Base-by-base conservation (phyloP, 2,113 vertebrate genomes). In the Tamias sibiricus region DNA sequence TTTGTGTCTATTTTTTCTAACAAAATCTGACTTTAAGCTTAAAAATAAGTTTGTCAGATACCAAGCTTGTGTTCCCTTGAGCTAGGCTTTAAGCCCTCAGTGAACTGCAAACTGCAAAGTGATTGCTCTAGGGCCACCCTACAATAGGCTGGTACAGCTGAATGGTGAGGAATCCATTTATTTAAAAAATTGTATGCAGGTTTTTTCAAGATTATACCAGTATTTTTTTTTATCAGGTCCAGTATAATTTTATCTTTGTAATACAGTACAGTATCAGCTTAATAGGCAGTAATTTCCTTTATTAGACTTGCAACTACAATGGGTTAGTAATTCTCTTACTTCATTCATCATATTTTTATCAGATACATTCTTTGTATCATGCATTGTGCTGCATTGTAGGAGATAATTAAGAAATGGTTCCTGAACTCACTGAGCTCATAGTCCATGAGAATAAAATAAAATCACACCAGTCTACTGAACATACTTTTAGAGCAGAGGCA, bases 271-370 rank as follows among this genome's bases (percentile, higher is more conserved):
- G 24, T 87, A 42, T 30, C 44, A 77, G n/a, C n/a, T 71, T 94
- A 86, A 69, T 81, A 85, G 84, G 68, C 47, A 95, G 47, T 85
- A n/a, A 87, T 93, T 96, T 92, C 35, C 81, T 97, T 97, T 97
- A 92, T 95, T 94, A 90, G 59, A 68, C 59, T 94, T 64, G n/a
- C 13, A 87, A 44, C 88, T 88, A 72, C 64, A 87, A 71, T 87
- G 57, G 57, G 91, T 95, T 82, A 93, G 74, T 94, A 69, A 89
- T 91, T 96, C 80, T 87, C 52, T 26, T 59, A 28, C 47, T 92
- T 87, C 42, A 72, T 90, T 92, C 35, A 57, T 94, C 30, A 83
- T 17, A 75, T 77, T 96, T 95, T 86, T 24, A 72, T 96, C 62
- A 59, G 7, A 84, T 74, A 69, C 30, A 62, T 92, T 88, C 30